Evolutionary conservation across 2,888 invertebrate species (phyloP), one percentile per base, ranked within the genome.

Genomic region (Opisthograptis luteolata): DNA sequence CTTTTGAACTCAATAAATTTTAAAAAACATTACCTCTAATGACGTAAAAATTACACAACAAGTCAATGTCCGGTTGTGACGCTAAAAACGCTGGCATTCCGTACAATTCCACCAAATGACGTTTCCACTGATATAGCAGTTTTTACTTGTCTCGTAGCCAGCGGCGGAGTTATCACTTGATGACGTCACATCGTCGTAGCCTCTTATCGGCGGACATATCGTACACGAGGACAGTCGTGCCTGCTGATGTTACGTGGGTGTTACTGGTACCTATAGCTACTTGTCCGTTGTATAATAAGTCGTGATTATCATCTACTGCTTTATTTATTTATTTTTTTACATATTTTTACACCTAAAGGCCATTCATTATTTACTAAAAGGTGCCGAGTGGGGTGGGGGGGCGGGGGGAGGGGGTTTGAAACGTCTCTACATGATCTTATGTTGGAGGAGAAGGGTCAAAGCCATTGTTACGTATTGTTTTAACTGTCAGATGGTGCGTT

Each of bases 171-270:
- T 51, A 51, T 45, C 50, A 10, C 7, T 7, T 10, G 12, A 14
- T 49, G 49, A 51, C 50, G 50, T 45, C 40, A 51, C 32, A 10
- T 1, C 20, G 20, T 15, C 36, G 36, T 27, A 28, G 19, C 22
- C 12, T 25, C 20, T 31, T 49, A 49, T 49, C 43, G 14, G 32
- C 8, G 4, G 34, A 37, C 12, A 5, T 42, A 49, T 39, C 22
- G 15, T 40, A 24, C 50, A 51, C 40, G 50, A 51, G 50, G 50
- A 27, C 50, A 44, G 28, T 40, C 50, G 50, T 51, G 44, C 40
- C 44, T 45, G n/a, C 17, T 30, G 40, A 9, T 51, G 20, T 39
- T 25, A 27, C 32, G 27, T n/a, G n/a, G n/a, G n/a, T 24, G 28
- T 2, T 22, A 6, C n/a, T 27, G 27, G 24, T 25, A 27, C 31